A percentile compares a stretch with the other conserved stretches of the same genome.
These are phyloP conservation scores for Drosophila melanica DNA, from an alignment of 1,140 invertebrate species.

Conservation along the genomic window DNA sequence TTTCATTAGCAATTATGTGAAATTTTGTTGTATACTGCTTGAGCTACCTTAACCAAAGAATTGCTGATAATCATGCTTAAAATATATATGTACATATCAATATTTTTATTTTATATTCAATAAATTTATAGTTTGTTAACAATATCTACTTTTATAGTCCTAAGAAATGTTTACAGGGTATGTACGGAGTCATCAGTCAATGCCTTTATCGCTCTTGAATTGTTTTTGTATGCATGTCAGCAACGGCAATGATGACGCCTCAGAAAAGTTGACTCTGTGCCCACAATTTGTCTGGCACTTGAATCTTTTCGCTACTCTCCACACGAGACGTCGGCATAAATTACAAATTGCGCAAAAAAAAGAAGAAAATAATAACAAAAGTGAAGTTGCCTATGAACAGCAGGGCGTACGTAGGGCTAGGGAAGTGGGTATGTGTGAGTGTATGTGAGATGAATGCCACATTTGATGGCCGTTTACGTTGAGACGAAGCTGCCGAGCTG, in stretches of 20 bases:
- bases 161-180: slow-evolving; percentile 27
- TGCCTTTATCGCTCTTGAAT: neutral
- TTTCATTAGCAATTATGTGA: neutral
- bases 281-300: slow-evolving; percentile 66
- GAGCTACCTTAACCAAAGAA: too few relatives aligned
- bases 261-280: slow-evolving; percentile 25
- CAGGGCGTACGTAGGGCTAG: slow-evolving; percentile 3
- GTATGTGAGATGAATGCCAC: slow-evolving; percentile 59
- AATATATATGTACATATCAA: too few relatives aligned
- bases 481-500: slow-evolving; percentile 59
- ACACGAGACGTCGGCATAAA: slow-evolving; percentile 71
- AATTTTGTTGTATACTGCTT: neutral
- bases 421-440: slow-evolving; percentile 7
- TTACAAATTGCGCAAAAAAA: slow-evolving; percentile 71
- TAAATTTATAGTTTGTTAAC: too few relatives aligned
- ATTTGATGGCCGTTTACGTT: slow-evolving; percentile 72
- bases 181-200: neutral
- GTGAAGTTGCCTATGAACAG: slow-evolving; percentile 51
- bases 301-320: slow-evolving; percentile 39
- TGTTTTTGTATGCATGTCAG: slow-evolving; percentile 52
- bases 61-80: too few relatives aligned
- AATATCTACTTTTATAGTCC: neutral
- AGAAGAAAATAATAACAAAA: slow-evolving; percentile 43
- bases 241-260: slow-evolving; percentile 45
- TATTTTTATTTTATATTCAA: too few relatives aligned